A percentile compares a stretch with the other conserved stretches of the same genome.
Evolutionary conservation across 53 echinoderm and acorn worm species (phyloP).

Genomic region (Mesocentrotus franciscanus): DNA sequence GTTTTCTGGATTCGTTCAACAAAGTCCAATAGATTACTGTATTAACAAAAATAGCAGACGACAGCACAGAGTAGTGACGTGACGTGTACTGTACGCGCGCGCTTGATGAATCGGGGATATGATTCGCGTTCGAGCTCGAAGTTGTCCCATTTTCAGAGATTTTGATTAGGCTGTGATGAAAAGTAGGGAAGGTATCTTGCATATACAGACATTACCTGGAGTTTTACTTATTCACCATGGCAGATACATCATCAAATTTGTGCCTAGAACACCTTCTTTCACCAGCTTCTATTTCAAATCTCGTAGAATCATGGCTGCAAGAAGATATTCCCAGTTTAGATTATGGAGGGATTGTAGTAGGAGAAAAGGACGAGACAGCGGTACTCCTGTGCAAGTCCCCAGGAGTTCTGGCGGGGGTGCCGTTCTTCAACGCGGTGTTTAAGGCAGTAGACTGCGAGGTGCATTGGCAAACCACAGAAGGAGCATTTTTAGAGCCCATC

Average conservation of each 20-base stretch:
- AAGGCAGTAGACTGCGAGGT: conserved; percentile 83
- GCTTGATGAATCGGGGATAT: neutral
- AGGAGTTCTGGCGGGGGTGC: conserved; percentile 94
- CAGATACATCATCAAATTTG: neutral
- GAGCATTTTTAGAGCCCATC: conserved; percentile 77
- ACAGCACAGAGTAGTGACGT: too few species aligned
- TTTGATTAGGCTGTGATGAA: neutral
- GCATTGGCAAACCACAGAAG: conserved; percentile 82
- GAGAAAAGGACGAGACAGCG: conserved; percentile 86
- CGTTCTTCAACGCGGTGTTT: conserved; percentile 94
- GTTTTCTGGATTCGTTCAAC: neutral
- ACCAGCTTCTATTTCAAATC: conserved; percentile 71
- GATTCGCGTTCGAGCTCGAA: too few species aligned
- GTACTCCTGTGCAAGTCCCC: conserved; percentile 93
- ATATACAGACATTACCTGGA: neutral
- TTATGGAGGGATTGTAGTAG: conserved; percentile 93
- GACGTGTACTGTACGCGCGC: neutral
- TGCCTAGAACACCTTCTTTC: conserved; percentile 66
- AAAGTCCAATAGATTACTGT: neutral
- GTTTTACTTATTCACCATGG: neutral
- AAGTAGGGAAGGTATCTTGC: neutral
- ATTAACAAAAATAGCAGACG: too few species aligned
- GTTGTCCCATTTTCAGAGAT: too few species aligned
- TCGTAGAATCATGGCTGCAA: conserved; percentile 78
- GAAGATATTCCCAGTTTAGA: conserved; percentile 96